These are phyloP conservation scores for Thera britannica DNA, from an alignment of 2,888 invertebrate genomes.

Conservation along the genomic window DNA sequence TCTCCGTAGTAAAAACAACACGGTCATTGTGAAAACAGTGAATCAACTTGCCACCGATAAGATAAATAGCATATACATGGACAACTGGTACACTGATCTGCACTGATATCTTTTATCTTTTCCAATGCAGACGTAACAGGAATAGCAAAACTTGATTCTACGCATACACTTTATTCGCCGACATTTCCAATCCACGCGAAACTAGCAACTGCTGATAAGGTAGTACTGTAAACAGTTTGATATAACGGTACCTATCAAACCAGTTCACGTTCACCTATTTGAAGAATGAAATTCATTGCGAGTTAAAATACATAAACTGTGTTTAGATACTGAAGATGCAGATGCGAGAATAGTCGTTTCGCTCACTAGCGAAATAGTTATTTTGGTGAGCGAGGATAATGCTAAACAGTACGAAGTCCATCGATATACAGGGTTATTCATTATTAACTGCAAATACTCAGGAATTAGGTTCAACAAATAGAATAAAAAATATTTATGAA, in stretches of 20 bases:
- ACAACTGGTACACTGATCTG: slow-evolving; percentile 7
- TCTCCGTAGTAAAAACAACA: slow-evolving; percentile 50
- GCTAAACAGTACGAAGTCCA: slow-evolving; percentile 20
- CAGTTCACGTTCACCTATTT: slow-evolving; percentile 6
- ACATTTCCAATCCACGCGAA: slow-evolving; percentile 15
- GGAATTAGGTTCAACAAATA: too few relatives aligned
- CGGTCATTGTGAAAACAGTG: slow-evolving; percentile 50
- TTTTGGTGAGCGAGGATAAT: slow-evolving; percentile 27
- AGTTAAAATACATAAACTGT: background rate
- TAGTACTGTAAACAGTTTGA: slow-evolving; percentile 15
- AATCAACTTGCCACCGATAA: slow-evolving; percentile 14
- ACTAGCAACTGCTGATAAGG: slow-evolving; percentile 7
- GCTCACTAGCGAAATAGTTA: slow-evolving; percentile 13
- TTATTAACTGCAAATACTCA: too few relatives aligned
- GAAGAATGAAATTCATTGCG: slow-evolving; percentile 11
- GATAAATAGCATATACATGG: slow-evolving; percentile 15
- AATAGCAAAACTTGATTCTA: slow-evolving; percentile 7
- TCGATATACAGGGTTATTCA: too few relatives aligned
- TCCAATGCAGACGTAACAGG: slow-evolving; percentile 1
- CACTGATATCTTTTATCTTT: slow-evolving; percentile 9
- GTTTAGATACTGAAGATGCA: background rate
- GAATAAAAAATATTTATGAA: too few relatives aligned
- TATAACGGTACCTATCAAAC: slow-evolving; percentile 1
- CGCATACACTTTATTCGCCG: background rate
- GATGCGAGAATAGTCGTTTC: background rate